A percentile compares a stretch with the other conserved stretches of the same genome.
Conservation (phyloP, 2,888 invertebrate species). For the Anoplius nigerrimus region DNA sequence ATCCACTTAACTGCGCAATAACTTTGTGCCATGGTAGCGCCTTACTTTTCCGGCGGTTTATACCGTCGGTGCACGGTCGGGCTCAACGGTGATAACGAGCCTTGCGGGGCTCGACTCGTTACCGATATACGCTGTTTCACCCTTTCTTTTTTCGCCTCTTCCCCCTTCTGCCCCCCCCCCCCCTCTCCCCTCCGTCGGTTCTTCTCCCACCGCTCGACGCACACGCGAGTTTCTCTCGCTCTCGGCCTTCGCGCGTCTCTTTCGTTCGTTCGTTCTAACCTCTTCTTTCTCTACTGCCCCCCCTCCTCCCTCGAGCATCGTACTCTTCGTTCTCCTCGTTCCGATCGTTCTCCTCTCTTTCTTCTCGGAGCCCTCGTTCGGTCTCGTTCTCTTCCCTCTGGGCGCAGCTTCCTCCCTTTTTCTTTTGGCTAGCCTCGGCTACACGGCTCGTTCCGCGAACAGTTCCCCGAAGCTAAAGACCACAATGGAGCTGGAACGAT, state of each 20-base stretch:
- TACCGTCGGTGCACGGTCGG: conserved; percentile 9
- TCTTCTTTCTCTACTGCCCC: no score
- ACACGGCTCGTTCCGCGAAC: conserved; percentile 1
- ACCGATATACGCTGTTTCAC: conserved; percentile 16
- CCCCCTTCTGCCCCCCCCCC: neutral
- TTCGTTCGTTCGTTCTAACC: no score
- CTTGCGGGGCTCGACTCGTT: conserved; percentile 18
- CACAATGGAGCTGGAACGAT: conserved; percentile 1
- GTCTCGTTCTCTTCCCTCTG: no score
- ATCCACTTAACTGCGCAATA: conserved; percentile 55
- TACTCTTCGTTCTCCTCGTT: no score
- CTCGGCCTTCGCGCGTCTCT: no score
- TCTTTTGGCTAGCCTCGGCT: neutral
- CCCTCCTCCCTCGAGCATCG: no score
- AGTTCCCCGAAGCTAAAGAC: conserved; percentile 1
- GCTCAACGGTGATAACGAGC: conserved; percentile 37
- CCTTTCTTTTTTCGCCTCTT: neutral
- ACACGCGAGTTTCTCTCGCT: no score
- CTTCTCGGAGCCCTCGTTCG: conserved; percentile 7
- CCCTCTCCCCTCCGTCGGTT: neutral
- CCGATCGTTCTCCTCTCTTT: conserved; percentile 7
- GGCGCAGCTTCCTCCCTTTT: conserved; percentile 29
- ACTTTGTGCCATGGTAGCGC: conserved; percentile 32
- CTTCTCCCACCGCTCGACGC: conserved; percentile 7
- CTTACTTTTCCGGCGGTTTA: conserved; percentile 34